Base-by-base conservation (phyloP, 2,888 invertebrate genomes). In the Mythimna impura region DNA sequence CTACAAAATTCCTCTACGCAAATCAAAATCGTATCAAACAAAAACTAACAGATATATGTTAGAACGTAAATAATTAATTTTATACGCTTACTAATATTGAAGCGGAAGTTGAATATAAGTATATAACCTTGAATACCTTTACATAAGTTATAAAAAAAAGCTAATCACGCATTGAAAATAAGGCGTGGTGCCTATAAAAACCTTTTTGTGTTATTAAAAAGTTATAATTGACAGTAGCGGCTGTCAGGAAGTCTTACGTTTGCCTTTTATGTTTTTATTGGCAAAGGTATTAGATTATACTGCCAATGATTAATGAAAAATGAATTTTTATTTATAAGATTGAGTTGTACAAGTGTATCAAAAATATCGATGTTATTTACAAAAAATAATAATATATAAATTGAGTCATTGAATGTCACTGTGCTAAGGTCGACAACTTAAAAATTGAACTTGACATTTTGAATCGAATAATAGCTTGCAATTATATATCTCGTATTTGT, bases 391-490 rank as follows among this genome's bases (percentile, higher is more conserved):
- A 65, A 71, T 63, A 58, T 54, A 34, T 67, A 61, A 57, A 61
- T 81, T 76, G 73, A 79, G 81, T 81, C 63, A 62, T 83, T 79
- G 76, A 84, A 85, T 88, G 83, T 81, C 57, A 83, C 70, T 80
- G 70, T 87, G 88, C 78, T 88, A 88, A 89, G 88, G 88, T 68
- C 88, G 80, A 76, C 66, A 34, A 36, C 80, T 88, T 85, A 80
- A 73, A 78, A 81, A 71, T 69, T 83, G 79, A 85, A 84, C 83
- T 87, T 81, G 84, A 77, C 80, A 83, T 86, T 87, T 85, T 57
- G 61, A 68, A 57, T 73, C 73, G 71, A 81, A 74, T 73, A 67
- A 68, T 67, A 74, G 57, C 50, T 36, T 55, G 36, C 67, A 64
- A 80, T 85, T 78, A 30, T 78, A 83, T 80, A 68, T 71, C 64